Base-by-base conservation (phyloP, 2,888 invertebrate species). In the Copidosoma aretas region DNA sequence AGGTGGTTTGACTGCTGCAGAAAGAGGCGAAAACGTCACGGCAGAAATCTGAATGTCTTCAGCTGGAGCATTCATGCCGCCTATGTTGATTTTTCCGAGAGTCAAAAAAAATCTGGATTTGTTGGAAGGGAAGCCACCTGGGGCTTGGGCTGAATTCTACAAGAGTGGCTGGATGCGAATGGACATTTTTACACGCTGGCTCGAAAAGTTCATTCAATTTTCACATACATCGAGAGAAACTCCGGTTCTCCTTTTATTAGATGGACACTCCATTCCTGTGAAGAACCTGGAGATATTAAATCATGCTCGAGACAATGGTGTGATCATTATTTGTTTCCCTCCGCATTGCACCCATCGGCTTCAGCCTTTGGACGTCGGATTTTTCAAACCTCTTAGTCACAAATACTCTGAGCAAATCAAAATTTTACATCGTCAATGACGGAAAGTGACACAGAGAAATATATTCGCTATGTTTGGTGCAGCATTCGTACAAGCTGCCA, bases 161-260 rank as follows among this genome's bases (percentile, higher is more conserved):
- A 60, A 74, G 5, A 70, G 60, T 19, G 64, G 59, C 24, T 64
- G 59, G 43, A 56, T 58, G 0, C 25, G 41, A 1, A 25, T 19
- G 15, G 53, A 58, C 5, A 24, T 39, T 8, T 65, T 60, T 41
- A 32, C 41, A 4, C 39, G 21, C 15, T 82, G 80, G 80, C 78
- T 82, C 68, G 70, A 79, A 59, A 81, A 84, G 75, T 85, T 85
- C 73, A 67, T 82, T 15, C 68, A 73, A 66, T 79, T 78, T 61
- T 77, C 76, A 64, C 73, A 73, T 61, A 73, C 79, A 52, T 69
- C 77, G 10, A 72, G 73, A 69, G 79, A 79, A 10, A 62, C 73
- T 63, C 78, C 78, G 24, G 78, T 78, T 21, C 68, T 82, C 10
- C 68, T 81, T 53, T 72, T 83, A 17, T 71, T 81, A 17, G 80